Percentiles rank a stretch among this genome's conserved stretches.
Evolutionary conservation across 2,113 vertebrate species (phyloP).

Genomic region (Camelus dromedarius): DNA sequence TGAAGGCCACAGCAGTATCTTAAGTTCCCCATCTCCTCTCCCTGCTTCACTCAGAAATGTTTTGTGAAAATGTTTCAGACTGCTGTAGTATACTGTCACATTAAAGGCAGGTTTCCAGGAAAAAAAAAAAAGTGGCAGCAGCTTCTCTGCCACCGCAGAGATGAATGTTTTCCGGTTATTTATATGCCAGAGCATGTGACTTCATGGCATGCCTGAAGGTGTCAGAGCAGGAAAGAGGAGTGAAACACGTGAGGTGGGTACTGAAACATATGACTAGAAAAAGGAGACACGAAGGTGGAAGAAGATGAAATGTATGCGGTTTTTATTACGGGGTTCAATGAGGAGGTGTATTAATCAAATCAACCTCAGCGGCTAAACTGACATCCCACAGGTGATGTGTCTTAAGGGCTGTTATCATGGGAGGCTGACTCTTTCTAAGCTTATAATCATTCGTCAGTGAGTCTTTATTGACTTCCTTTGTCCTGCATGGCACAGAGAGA

Average conservation of each 20-base stretch:
- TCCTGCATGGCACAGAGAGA: not conserved
- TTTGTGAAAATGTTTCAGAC: conserved; percentile 78
- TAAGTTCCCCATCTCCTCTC: conserved; percentile 40
- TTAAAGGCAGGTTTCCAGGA: conserved; percentile 75
- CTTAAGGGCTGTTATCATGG: not conserved
- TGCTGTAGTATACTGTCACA: conserved; percentile 73
- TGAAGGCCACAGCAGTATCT: conserved; percentile 72
- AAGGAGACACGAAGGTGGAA: not conserved
- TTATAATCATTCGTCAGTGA: not conserved
- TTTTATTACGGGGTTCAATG: not conserved
- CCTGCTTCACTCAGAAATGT: conserved; percentile 66
- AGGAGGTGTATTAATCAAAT: conserved; percentile 14
- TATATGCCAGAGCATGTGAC: not conserved
- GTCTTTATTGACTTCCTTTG: not conserved
- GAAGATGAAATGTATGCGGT: not conserved
- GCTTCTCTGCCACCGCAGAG: conserved; percentile 41
- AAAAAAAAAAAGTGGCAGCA: conserved; percentile 50
- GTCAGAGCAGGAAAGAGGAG: not conserved
- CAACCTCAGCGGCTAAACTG: not conserved
- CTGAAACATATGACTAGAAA: not conserved
- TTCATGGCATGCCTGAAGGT: conserved; percentile 12
- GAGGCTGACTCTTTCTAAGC: not conserved
- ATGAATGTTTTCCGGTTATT: conserved; percentile 62
- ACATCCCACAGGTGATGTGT: not conserved
- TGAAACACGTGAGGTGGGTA: not conserved